Base-by-base conservation (phyloP, 2,888 invertebrate species). In the Zaprionus obscuricornis region DNA sequence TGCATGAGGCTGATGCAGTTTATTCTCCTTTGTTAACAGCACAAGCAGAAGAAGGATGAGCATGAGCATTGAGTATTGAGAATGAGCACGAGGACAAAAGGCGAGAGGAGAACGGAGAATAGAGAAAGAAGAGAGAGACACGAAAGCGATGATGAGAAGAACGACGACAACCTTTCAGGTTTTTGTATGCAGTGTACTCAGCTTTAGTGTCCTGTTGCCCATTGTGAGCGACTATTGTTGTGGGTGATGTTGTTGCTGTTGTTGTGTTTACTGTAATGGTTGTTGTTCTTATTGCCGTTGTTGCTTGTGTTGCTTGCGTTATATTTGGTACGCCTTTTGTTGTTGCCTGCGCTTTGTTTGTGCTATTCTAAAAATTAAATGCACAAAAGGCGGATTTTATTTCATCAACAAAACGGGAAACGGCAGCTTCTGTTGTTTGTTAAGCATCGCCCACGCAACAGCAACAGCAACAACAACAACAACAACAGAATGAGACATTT, bases 311-410 rank as follows among this genome's bases (percentile, higher is more conserved):
- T 50, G 66, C 52, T 67, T 60, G 73, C 76, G 81, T 83, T 84
- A 76, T 70, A 78, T 79, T 76, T 64, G 67, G 58, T 64, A 84
- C 78, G 78, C 78, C 78, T 82, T 79, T 79, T 79, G 72, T 84
- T 79, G 85, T 60, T 82, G 82, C 78, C 79, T 73, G 70, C 70
- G 85, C 79, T 73, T 81, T 85, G 79, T 85, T 82, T 76, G 58
- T 45, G 77, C 16, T 55, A 76, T 85, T 84, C 81, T 67, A 75
- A 85, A 75, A 85, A 86, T 85, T 83, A 83, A 85, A 86, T 86
- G 81, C 84, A 85, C 86, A 86, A 85, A 85, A 85, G 85, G 75
- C 75, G 85, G 81, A 82, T 82, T 82, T 85, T 76, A 81, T 81
- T 85, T 83, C 83, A 83, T 79, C 83, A 85, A 81, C 78, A 74